These are phyloP conservation scores for Champsocephalus esox DNA, from an alignment of 2,797 vertebrate genomes.

Conservation along the genomic window DNA sequence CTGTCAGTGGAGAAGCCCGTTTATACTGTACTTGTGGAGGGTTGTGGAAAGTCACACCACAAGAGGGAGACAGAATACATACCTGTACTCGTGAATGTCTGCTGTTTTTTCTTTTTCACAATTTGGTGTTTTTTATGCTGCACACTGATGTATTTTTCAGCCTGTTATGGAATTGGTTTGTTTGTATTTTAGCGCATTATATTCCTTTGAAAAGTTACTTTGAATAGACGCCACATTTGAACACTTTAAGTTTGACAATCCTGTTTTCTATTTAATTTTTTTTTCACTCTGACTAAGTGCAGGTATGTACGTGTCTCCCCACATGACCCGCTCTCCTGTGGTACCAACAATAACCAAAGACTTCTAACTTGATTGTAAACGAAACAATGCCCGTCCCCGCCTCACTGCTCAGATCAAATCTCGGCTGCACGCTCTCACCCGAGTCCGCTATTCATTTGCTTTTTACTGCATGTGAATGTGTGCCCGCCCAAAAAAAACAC, in stretches of 20 bases:
- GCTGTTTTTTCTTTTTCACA: constrained; percentile 68
- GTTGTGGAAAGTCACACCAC: constrained; percentile 81
- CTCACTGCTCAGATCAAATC: constrained; percentile 70
- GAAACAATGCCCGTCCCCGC: constrained; percentile 86
- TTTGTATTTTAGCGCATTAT: constrained; percentile 37
- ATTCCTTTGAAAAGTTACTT: constrained; percentile 23
- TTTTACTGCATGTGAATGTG: constrained; percentile 68
- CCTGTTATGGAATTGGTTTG: constrained; percentile 41
- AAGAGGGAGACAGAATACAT: constrained; percentile 79
- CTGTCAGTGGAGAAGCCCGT: constrained; percentile 81
- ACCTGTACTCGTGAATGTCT: constrained; percentile 84
- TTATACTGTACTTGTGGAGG: constrained; percentile 72
- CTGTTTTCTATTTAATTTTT: constrained; percentile 33
- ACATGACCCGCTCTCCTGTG: constrained; percentile 67
- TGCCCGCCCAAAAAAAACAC: constrained; percentile 20
- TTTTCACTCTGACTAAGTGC: constrained; percentile 80
- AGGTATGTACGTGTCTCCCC: constrained; percentile 71
- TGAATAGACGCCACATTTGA: constrained; percentile 25
- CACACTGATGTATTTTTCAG: constrained; percentile 82
- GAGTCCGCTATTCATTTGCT: constrained; percentile 32
- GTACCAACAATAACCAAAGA: constrained; percentile 98
- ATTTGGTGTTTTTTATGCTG: constrained; percentile 69
- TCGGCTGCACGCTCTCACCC: constrained; percentile 53
- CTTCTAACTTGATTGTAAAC: constrained; percentile 99
- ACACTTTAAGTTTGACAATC: constrained; percentile 77